Conservation (phyloP, 2,113 vertebrate species). For the Ciconia boyciana region DNA sequence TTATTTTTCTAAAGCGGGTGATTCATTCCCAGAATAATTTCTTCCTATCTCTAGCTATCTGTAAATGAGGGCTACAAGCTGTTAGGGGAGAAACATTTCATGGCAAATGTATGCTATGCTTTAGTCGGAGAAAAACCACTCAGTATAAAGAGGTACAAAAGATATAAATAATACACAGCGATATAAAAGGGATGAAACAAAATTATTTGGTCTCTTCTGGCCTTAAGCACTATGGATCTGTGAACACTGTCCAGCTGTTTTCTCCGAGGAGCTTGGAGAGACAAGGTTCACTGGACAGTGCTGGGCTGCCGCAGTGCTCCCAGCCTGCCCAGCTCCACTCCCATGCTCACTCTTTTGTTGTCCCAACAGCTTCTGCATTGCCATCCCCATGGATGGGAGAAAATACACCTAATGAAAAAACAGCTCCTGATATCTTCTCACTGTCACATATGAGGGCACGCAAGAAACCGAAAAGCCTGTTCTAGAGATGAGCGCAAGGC, state of each 20-base stretch:
- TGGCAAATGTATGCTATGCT: neutral
- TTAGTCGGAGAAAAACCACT: neutral
- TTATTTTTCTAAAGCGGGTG: neutral
- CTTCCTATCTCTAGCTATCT: conserved; percentile 8
- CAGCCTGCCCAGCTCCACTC: neutral
- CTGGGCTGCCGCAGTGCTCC: neutral
- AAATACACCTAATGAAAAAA: neutral
- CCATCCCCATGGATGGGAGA: rapidly evolving
- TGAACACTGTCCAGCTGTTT: neutral
- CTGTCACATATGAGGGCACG: rapidly evolving
- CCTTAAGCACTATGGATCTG: neutral
- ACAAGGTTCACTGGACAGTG: neutral
- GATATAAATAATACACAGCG: neutral
- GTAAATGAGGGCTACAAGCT: conserved; percentile 5
- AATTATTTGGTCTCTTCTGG: neutral
- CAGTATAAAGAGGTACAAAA: neutral
- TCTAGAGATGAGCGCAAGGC: neutral
- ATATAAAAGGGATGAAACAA: neutral
- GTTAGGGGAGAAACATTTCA: neutral
- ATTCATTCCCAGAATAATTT: conserved; percentile 27
- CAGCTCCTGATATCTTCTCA: neutral
- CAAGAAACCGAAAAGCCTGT: neutral
- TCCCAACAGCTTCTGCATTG: neutral
- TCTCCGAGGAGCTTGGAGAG: neutral
- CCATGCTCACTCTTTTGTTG: neutral